Conservation (phyloP, 2,113 vertebrate species). For the Notothenia coriiceps region DNA sequence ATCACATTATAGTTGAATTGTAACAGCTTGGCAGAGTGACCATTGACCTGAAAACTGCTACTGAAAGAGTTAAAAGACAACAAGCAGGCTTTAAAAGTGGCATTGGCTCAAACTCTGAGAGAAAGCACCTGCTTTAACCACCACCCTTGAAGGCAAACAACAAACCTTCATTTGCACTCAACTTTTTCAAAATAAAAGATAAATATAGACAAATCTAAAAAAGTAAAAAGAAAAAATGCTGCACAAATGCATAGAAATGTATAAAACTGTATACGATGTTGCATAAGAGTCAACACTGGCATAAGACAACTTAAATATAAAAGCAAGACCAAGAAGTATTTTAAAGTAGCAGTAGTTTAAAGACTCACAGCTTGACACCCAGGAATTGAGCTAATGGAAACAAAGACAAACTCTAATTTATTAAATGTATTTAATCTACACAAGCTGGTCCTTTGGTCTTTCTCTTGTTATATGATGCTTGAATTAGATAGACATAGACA, state of each 20-base stretch:
- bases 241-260: background rate
- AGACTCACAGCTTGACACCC: slow-evolving; percentile 46
- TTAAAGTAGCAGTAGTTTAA: slow-evolving; percentile 49
- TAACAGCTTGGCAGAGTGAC: slow-evolving; percentile 42
- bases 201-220: background rate
- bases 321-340: background rate
- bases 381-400: background rate
- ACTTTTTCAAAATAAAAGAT: background rate
- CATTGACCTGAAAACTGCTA: slow-evolving; percentile 10
- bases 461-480: background rate
- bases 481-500: background rate
- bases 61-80: slow-evolving; percentile 31
- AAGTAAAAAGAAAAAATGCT: background rate
- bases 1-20: slow-evolving; percentile 32
- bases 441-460: slow-evolving; percentile 7
- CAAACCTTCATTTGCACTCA: background rate
- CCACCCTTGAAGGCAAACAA: background rate
- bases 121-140: slow-evolving; percentile 15
- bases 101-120: slow-evolving; percentile 36
- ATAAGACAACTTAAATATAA: slow-evolving; percentile 26
- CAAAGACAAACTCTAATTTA: background rate
- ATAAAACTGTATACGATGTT: slow-evolving; percentile 19
- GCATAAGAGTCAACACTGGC: slow-evolving; percentile 21
- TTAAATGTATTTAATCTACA: background rate
- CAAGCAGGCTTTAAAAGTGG: slow-evolving; percentile 27